phyloP scores from a whole-genome alignment of 64 coral and sea anemone genomes.

The Catalaphyllia jardinei region DNA sequence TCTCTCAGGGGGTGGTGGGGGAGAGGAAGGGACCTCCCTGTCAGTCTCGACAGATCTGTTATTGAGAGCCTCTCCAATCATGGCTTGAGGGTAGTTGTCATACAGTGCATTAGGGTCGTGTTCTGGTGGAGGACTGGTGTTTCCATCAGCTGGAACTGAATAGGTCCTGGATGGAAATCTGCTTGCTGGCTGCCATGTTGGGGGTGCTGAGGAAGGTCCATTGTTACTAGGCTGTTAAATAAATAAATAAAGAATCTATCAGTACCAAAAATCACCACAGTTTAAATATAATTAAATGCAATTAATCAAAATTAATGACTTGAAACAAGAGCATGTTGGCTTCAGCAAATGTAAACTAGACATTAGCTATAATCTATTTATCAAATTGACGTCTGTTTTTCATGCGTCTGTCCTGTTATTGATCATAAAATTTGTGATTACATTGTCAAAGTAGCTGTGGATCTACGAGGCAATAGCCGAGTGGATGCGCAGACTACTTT shows the following conservation, averaged over 20 bases:
- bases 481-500: no score
- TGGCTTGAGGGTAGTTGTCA: slow-evolving; percentile 11
- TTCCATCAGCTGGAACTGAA: background rate
- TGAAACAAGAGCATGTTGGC: no score
- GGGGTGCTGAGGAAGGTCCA: slow-evolving; percentile 45
- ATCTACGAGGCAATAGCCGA: no score
- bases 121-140: background rate
- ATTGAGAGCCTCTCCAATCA: background rate
- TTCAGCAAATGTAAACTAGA: no score
- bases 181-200: slow-evolving; percentile 12
- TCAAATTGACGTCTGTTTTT: no score
- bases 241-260: background rate
- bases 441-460: no score
- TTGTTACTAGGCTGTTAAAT: background rate
- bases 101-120: slow-evolving; percentile 37
- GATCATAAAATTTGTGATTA: no score
- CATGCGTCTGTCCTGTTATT: no score
- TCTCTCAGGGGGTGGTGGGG: slow-evolving; percentile 26
- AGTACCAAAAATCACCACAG: background rate
- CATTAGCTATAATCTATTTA: no score
- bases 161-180: slow-evolving; percentile 15
- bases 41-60: background rate
- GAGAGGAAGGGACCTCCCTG: background rate
- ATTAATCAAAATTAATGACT: no score
- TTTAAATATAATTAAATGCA: no score